Evolutionary conservation across 1,140 invertebrate species (phyloP).

Genomic region (Pentalonia nigronervosa): DNA sequence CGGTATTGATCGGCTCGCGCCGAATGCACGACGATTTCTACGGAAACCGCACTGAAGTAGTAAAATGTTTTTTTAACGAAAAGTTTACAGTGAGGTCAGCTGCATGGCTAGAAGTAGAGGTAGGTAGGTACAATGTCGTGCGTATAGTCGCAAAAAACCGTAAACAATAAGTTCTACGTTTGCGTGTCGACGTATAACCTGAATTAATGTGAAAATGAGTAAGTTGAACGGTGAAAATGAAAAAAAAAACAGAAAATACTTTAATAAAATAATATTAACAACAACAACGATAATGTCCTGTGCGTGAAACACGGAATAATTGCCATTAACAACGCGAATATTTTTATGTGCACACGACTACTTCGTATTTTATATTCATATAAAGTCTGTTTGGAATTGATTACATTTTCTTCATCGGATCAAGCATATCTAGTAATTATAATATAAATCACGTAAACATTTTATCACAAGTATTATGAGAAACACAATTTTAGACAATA

Average conservation of each 20-base stretch:
- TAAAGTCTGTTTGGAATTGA: neutral
- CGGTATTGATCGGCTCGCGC: neutral
- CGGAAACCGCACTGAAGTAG: neutral
- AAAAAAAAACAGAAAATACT: neutral
- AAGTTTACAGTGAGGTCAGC: neutral
- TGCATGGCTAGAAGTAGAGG: neutral
- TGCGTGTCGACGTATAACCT: neutral
- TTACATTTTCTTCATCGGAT: neutral
- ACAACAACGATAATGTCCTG: neutral
- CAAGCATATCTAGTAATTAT: too few relatives aligned
- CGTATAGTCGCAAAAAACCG: neutral
- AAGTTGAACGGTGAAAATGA: neutral
- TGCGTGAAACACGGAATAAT: neutral
- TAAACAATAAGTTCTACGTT: neutral
- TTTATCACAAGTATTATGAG: too few relatives aligned
- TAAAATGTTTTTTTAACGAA: constrained; percentile 19
- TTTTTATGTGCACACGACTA: neutral
- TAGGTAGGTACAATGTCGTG: neutral
- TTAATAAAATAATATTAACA: neutral
- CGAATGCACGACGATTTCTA: neutral
- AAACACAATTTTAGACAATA: too few relatives aligned
- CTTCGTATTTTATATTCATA: neutral
- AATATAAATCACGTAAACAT: too few relatives aligned
- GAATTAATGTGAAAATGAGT: neutral
- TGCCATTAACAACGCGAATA: neutral